phyloP scores from a whole-genome alignment of 2,797 vertebrate genomes.

The Paratrypauchen microcephalus region DNA sequence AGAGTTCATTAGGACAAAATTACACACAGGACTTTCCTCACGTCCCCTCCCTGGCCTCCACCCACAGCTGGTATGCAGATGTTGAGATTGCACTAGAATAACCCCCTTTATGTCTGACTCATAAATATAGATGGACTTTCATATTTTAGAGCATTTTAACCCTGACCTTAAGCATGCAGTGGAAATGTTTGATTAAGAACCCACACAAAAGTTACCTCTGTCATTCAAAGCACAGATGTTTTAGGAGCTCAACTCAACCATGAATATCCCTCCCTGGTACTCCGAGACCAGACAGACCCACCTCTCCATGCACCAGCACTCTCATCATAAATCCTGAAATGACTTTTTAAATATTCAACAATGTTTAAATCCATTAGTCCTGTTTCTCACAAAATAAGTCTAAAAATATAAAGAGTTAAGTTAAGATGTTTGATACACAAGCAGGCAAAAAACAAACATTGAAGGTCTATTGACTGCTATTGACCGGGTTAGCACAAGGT shows the following conservation, averaged over 20 bases:
- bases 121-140: slow-evolving; percentile 13
- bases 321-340: slow-evolving; percentile 31
- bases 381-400: slow-evolving; percentile 35
- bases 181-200: slow-evolving; percentile 9
- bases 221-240: slow-evolving; percentile 47
- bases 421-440: slow-evolving; percentile 18
- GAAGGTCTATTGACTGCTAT: too few species aligned
- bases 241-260: slow-evolving; percentile 55
- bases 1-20: slow-evolving; percentile 57
- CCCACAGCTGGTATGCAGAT: slow-evolving; percentile 35
- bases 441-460: background rate
- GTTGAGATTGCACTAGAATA: slow-evolving; percentile 45
- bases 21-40: slow-evolving; percentile 46
- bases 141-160: slow-evolving; percentile 6
- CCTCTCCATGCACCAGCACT: slow-evolving; percentile 35
- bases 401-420: slow-evolving; percentile 36
- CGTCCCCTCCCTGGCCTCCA: slow-evolving; percentile 22
- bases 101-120: slow-evolving; percentile 33
- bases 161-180: background rate
- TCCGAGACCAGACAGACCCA: slow-evolving; percentile 41
- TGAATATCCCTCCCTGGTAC: slow-evolving; percentile 53
- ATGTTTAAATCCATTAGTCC: slow-evolving; percentile 50
- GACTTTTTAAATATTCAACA: slow-evolving; percentile 69
- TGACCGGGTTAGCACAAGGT: slow-evolving; percentile 22
- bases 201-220: slow-evolving; percentile 20